These are phyloP conservation scores for Podarcis raffonei DNA, from an alignment of 2,113 vertebrate genomes.

Conservation along the genomic window DNA sequence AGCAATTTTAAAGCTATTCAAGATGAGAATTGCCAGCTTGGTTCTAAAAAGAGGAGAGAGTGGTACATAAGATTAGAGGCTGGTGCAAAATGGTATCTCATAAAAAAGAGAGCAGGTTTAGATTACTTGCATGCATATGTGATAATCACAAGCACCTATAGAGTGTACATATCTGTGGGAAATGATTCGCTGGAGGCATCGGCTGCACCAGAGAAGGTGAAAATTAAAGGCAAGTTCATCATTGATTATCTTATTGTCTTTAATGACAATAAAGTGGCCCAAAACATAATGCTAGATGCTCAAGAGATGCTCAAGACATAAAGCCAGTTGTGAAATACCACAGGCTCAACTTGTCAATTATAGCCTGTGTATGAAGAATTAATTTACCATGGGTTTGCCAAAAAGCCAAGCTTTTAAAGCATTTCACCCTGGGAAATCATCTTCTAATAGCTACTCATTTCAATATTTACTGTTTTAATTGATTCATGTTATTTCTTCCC, in stretches of 20 bases:
- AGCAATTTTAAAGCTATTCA: slow-evolving; percentile 85
- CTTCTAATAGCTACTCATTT: not conserved
- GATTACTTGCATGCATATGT: slow-evolving; percentile 56
- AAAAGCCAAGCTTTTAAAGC: slow-evolving; percentile 19
- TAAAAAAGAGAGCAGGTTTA: slow-evolving; percentile 47
- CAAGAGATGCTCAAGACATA: slow-evolving; percentile 32
- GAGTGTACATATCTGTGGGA: slow-evolving; percentile 36
- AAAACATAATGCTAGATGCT: slow-evolving; percentile 40
- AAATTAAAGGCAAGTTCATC: slow-evolving; percentile 31
- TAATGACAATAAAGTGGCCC: slow-evolving; percentile 37
- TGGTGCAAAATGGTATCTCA: slow-evolving; percentile 55
- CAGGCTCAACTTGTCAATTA: slow-evolving; percentile 35
- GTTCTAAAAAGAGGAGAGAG: slow-evolving; percentile 72
- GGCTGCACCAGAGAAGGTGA: slow-evolving; percentile 49
- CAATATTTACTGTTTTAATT: not conserved
- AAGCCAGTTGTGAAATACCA: slow-evolving; percentile 42
- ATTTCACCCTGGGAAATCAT: not conserved
- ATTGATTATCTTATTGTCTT: slow-evolving; percentile 32
- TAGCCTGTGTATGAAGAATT: not conserved
- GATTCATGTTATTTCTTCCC: not conserved
- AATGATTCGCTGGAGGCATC: slow-evolving; percentile 44
- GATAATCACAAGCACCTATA: slow-evolving; percentile 59
- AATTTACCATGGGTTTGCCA: not conserved
- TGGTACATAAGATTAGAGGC: slow-evolving; percentile 62
- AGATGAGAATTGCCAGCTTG: slow-evolving; percentile 77